Conservation (phyloP, 1,140 invertebrate species). For the Ostrea denselamellosa region DNA sequence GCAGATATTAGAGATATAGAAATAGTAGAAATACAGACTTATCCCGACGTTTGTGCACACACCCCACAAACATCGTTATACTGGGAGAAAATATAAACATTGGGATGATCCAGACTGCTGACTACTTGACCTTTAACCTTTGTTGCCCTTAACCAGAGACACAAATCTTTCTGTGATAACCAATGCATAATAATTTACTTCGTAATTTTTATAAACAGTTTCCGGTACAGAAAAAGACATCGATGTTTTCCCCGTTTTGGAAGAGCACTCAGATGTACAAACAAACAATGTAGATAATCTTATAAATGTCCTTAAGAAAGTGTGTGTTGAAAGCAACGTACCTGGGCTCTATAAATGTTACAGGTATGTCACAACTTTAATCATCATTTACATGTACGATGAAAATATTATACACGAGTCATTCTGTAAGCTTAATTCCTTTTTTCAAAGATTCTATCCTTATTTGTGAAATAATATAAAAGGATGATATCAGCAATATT, state of each 20-base stretch:
- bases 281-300: constrained; percentile 28
- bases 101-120: no score
- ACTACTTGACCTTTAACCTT: no score
- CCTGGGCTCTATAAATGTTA: constrained; percentile 54
- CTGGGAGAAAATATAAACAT: no score
- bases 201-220: background rate
- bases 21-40: no score
- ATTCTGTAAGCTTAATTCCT: background rate
- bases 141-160: no score
- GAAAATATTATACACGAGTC: background rate
- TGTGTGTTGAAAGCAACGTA: constrained; percentile 55
- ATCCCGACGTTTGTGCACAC: no score
- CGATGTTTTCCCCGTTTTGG: constrained; percentile 51
- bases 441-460: background rate
- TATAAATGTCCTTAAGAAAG: constrained; percentile 45
- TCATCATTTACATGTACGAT: background rate
- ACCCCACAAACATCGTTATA: no score
- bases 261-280: constrained; percentile 30
- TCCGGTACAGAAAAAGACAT: constrained; percentile 51
- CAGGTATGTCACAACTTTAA: constrained; percentile 38
- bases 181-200: no score
- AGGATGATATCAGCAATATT: no score
- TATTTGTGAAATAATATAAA: background rate
- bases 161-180: no score
- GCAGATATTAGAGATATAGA: no score